Evolutionary conservation across 2,113 vertebrate genomes (phyloP).

Genomic region (Sigmodon hispidus): DNA sequence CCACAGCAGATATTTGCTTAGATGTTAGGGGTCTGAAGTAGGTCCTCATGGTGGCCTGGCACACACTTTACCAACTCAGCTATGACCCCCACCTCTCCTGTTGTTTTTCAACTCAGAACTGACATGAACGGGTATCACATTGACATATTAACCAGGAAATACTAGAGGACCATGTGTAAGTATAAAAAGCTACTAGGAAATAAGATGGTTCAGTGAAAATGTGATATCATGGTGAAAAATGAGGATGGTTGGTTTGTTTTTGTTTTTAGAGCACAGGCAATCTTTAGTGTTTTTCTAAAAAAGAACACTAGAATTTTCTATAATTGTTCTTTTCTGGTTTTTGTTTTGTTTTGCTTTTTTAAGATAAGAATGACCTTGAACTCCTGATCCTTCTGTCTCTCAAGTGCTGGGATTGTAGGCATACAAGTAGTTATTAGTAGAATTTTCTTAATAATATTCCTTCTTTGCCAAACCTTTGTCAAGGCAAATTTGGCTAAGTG

Average conservation of each 20-base stretch:
- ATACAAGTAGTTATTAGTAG: neutral
- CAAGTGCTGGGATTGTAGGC: neutral
- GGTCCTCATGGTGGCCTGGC: neutral
- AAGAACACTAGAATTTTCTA: neutral
- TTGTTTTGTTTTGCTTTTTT: too few species aligned
- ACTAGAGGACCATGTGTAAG: neutral
- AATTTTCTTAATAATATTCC: neutral
- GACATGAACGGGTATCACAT: neutral
- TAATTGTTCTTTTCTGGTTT: neutral
- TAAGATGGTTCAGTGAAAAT: neutral
- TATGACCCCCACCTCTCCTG: neutral
- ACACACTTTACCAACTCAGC: neutral
- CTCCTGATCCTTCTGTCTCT: neutral
- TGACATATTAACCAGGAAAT: slow-evolving; percentile 9
- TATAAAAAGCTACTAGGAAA: neutral
- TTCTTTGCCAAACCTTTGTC: neutral
- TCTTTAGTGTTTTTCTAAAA: neutral
- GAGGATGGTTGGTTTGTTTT: neutral
- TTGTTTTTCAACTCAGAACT: neutral
- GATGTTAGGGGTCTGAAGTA: neutral
- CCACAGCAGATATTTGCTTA: neutral
- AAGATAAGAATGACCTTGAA: neutral
- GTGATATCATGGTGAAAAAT: neutral
- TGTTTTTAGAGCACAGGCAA: neutral
- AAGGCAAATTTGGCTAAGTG: neutral